Percentiles rank a stretch among this genome's conserved stretches.
Evolutionary conservation across 2,888 invertebrate species (phyloP).

Genomic region (Platyscelio sp.): DNA sequence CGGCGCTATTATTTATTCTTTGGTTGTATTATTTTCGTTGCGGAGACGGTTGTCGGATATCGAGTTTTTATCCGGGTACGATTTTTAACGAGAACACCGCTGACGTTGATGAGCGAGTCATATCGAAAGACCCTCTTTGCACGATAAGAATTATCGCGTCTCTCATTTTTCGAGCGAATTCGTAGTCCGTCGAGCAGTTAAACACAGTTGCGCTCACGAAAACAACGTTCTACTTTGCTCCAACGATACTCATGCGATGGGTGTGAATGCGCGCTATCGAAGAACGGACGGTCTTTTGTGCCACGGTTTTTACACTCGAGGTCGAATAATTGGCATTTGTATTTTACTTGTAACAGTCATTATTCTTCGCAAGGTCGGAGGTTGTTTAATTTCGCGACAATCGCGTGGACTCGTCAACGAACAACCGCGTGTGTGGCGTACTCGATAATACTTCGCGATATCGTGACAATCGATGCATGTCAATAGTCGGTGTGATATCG

Average conservation of each 20-base stretch:
- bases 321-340: not conserved
- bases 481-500: too few species aligned
- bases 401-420: too few species aligned
- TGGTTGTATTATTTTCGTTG: too few species aligned
- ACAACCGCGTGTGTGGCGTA: too few species aligned
- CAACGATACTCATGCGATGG: not conserved
- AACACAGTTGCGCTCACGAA: conserved; percentile 40
- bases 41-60: conserved; percentile 12
- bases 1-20: too few species aligned
- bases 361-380: too few species aligned
- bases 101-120: conserved; percentile 34
- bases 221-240: conserved; percentile 37
- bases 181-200: conserved; percentile 38
- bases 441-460: too few species aligned
- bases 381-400: too few species aligned
- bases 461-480: too few species aligned
- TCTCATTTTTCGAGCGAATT: conserved; percentile 52
- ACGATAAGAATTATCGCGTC: conserved; percentile 62
- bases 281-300: conserved; percentile 6
- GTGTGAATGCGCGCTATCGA: conserved; percentile 13
- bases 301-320: not conserved
- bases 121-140: conserved; percentile 52
- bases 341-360: too few species aligned
- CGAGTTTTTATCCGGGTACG: conserved; percentile 31
- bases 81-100: conserved; percentile 52